Base-by-base conservation (phyloP, 2,113 vertebrate genomes). In the Meles meles region DNA sequence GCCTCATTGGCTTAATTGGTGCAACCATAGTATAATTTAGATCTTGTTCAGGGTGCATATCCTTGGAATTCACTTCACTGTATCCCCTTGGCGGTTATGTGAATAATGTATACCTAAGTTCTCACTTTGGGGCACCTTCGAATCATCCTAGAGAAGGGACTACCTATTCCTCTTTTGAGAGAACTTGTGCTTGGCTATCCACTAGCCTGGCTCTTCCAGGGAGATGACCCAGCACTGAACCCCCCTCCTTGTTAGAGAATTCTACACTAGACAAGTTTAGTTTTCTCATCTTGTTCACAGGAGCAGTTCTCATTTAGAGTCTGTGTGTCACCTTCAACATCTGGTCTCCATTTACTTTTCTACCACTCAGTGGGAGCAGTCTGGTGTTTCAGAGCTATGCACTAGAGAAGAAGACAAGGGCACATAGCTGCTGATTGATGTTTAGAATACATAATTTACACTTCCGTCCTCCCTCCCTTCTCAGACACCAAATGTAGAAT, bases 271-370 rank as follows among this genome's bases (percentile, higher is more conserved):
- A 9, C 6, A n/a, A 37, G 29, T 23, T 52, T 55, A 2, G 5
- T 72, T 37, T 93, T 98, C 34, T 96, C 23, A 83, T 90, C 85
- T 93, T 93, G 37, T 67, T 95, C 95, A 69, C 39, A 20, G 2
- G 74, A 83, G 57, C 57, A 29, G 20, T 96, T 69, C 69, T 94
- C 79, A 97, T 94, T 94, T 93, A 93, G 76, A 97, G 57, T 25
- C 96, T 97, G 52, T 94, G 72, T 90, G 95, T 97, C 84, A 92
- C 81, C 81, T 93, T 93, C 92, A 94, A 96, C 96, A 98, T 95
- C 96, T 98, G 96, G 90, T 98, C 80, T 91, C 55, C 93, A 93
- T 98, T 98, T 96, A 97, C 76, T 67, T 98, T 97, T 94, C 67
- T 67, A 49, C 52, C 47, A 79, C 80, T 94, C 55, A 5, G 83